Base-by-base conservation (phyloP, 2,888 invertebrate species). In the Smittia aterrima region DNA sequence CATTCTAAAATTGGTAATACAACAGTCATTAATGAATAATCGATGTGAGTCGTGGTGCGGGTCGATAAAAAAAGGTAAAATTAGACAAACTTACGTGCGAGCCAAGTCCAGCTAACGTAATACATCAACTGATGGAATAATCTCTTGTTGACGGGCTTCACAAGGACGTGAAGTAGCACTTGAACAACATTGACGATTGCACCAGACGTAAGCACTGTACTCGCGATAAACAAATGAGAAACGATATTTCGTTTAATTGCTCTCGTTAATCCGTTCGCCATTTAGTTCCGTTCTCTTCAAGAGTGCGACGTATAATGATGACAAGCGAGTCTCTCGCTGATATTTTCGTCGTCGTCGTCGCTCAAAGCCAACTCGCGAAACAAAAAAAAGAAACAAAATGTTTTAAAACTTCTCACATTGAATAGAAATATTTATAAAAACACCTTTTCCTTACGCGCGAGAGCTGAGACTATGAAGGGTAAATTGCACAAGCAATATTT, bases 91-190 rank as follows among this genome's bases (percentile, higher is more conserved):
- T 72, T 62, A 72, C 72, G 72, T 22, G 72, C 38, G 1, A 72
- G 38, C 58, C 58, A 72, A 2, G 72, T 62, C 62, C 62, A 72
- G 18, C 32, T 25, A 4, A 94, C 86, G 82, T 92, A 92, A 83
- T 91, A 92, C 82, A 93, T 93, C 78, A 95, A 87, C 85, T 90
- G 92, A 80, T 95, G 87, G 82, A 91, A 95, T 75, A 91, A 83
- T 77, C 84, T 83, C 82, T 90, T 90, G 80, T 89, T 89, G 79
- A 92, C 87, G 41, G 91, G 92, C 81, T 89, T 88, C 75, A 95
- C 82, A 76, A 89, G 86, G 79, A 90, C 83, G 82, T 89, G 92
- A 78, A 93, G 85, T 79, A 90, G 80, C 76, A 88, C 88, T 85
- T 95, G 93, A 78, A 92, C 82, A 78, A 90, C 83, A 84, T 91